A percentile compares a stretch with the other conserved stretches of the same genome.
These are phyloP conservation scores for zebrafish (Danio rerio) DNA, from an alignment of 2,113 vertebrate genomes.

Conservation along the genomic window DNA sequence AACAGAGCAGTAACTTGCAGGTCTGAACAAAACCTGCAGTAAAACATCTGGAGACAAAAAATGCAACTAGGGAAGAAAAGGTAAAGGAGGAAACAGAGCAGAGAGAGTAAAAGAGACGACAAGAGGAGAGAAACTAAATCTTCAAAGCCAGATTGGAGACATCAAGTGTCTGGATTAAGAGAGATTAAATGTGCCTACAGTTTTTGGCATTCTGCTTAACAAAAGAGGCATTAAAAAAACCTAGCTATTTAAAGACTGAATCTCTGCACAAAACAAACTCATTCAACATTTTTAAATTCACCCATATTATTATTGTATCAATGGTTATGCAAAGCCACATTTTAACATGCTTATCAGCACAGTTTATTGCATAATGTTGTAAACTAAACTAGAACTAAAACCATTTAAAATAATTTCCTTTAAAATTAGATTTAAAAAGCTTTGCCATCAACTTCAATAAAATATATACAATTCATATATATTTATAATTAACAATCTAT, in stretches of 20 bases:
- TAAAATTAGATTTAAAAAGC: too few relatives aligned
- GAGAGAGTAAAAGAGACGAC: slow-evolving; percentile 43
- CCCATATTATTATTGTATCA: background rate
- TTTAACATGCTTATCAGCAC: background rate
- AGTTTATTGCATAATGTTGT: background rate
- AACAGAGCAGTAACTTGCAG: background rate
- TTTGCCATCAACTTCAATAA: too few relatives aligned
- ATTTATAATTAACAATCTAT: background rate
- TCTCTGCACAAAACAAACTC: slow-evolving; percentile 14
- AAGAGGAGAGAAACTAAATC: slow-evolving; percentile 18
- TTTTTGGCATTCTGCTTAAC: slow-evolving; percentile 40
- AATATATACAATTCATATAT: too few relatives aligned
- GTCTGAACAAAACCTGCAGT: background rate
- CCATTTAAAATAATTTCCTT: too few relatives aligned
- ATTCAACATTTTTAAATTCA: background rate
- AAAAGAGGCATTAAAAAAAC: slow-evolving; percentile 45
- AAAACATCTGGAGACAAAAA: slow-evolving; percentile 5
- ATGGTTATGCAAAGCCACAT: background rate
- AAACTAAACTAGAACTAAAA: too few relatives aligned
- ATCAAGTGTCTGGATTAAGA: slow-evolving; percentile 52
- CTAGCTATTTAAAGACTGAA: slow-evolving; percentile 22
- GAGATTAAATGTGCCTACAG: slow-evolving; percentile 56
- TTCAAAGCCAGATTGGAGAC: slow-evolving; percentile 49
- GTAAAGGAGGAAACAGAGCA: background rate
- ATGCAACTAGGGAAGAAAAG: background rate